A percentile compares a stretch with the other conserved stretches of the same genome.
Evolutionary conservation across 2,888 invertebrate species (phyloP).

Genomic region (Eugnorisma glareosa): DNA sequence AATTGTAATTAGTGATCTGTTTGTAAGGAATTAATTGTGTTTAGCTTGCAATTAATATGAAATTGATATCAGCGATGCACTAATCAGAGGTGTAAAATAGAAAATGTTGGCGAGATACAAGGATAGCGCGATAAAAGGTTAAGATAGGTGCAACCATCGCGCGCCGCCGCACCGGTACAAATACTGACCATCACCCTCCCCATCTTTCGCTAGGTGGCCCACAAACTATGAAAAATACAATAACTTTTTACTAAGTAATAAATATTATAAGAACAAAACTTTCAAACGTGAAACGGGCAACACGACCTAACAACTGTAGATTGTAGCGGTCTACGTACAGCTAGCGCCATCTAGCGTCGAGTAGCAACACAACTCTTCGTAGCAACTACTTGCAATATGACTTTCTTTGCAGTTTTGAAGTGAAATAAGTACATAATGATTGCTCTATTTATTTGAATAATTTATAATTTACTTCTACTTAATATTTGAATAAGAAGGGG

Average conservation of each 20-base stretch:
- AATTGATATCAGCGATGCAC: neutral
- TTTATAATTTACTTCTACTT: neutral
- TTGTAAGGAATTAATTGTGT: neutral
- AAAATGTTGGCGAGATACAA: neutral
- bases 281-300: neutral
- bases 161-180: neutral
- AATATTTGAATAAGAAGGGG: neutral
- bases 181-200: neutral
- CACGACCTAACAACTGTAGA: neutral
- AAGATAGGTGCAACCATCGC: neutral
- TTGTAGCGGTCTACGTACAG: slow-evolving; percentile 50
- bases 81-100: neutral
- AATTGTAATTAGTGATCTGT: slow-evolving; percentile 17
- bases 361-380: slow-evolving; percentile 70
- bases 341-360: slow-evolving; percentile 83
- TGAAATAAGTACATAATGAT: no score
- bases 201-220: neutral
- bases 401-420: neutral
- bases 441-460: neutral
- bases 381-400: neutral
- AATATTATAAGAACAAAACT: neutral
- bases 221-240: neutral
- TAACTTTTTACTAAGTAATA: neutral
- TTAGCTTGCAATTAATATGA: neutral
- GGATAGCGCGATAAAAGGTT: neutral